Percentiles rank a stretch among this genome's conserved stretches.
Evolutionary conservation across 1,140 invertebrate species (phyloP).

Genomic region (Drosophila watanabei): DNA sequence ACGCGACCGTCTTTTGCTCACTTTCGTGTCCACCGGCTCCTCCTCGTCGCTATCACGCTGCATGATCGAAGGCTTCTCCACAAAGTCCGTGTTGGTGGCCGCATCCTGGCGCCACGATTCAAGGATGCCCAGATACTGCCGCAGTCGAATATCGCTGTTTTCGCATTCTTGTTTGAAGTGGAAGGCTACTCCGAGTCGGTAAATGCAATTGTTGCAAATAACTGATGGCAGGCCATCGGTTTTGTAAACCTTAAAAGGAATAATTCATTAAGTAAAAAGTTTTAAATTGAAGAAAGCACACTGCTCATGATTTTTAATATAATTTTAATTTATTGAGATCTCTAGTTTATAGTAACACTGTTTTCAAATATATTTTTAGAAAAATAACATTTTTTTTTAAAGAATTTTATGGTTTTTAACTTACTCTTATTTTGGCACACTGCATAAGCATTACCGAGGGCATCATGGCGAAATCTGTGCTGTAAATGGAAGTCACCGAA

Average conservation of each 20-base stretch:
- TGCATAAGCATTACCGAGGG: conserved; percentile 89
- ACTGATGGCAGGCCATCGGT: conserved; percentile 89
- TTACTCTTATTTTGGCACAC: conserved; percentile 88
- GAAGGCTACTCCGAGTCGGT: conserved; percentile 88
- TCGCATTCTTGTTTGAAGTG: conserved; percentile 90
- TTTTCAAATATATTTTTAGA: too few relatives aligned
- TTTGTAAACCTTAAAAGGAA: conserved; percentile 86
- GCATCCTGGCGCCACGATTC: conserved; percentile 78
- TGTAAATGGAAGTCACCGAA: conserved; percentile 87
- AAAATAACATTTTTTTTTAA: not conserved
- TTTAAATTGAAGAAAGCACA: not conserved
- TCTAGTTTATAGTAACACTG: too few relatives aligned
- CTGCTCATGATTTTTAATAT: too few relatives aligned
- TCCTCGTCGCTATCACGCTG: conserved; percentile 66
- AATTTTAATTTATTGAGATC: too few relatives aligned
- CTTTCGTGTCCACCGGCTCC: conserved; percentile 43
- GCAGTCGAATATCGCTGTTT: conserved; percentile 87
- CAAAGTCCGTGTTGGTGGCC: conserved; percentile 79
- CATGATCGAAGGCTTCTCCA: conserved; percentile 28
- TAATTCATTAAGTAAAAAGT: not conserved
- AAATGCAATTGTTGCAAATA: conserved; percentile 89
- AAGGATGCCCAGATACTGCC: conserved; percentile 88
- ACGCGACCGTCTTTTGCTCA: conserved; percentile 76
- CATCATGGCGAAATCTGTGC: conserved; percentile 88
- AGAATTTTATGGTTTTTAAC: not conserved